These are phyloP conservation scores for Tinamus major DNA, from an alignment of 2,797 vertebrate species.

Conservation along the genomic window DNA sequence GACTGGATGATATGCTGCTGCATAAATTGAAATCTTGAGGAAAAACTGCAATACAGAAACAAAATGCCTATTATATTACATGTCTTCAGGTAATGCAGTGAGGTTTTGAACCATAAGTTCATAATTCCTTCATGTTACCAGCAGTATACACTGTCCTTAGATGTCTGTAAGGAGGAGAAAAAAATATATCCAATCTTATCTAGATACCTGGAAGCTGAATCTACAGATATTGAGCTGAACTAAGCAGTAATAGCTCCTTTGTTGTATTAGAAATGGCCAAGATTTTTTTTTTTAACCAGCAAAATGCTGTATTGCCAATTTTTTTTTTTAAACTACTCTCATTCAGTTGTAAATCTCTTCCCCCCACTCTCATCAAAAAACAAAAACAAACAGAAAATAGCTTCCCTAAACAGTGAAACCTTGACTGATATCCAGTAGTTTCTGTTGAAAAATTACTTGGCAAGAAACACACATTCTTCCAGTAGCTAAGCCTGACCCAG, in stretches of 20 bases:
- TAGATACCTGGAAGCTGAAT: neutral
- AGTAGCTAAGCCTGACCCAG: slow-evolving; percentile 62
- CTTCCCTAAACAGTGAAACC: slow-evolving; percentile 17
- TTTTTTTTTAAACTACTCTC: neutral
- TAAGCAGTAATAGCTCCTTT: neutral
- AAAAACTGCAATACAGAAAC: neutral
- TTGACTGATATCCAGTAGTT: slow-evolving; percentile 41
- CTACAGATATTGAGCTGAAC: neutral
- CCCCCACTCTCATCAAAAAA: too few species aligned
- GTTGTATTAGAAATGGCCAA: neutral
- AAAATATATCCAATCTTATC: neutral
- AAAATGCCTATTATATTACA: neutral
- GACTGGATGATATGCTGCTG: neutral
- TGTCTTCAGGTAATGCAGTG: neutral
- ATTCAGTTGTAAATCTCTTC: neutral
- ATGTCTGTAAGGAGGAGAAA: neutral
- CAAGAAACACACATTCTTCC: slow-evolving; percentile 51
- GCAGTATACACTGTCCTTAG: neutral
- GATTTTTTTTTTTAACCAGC: neutral
- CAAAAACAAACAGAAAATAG: neutral
- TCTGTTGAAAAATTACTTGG: slow-evolving; percentile 58
- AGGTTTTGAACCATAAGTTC: neutral
- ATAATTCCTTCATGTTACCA: neutral
- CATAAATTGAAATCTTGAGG: neutral
- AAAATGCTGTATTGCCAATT: neutral